Evolutionary conservation across 2,888 invertebrate species (phyloP).

Genomic region (Pelosia muscerda): DNA sequence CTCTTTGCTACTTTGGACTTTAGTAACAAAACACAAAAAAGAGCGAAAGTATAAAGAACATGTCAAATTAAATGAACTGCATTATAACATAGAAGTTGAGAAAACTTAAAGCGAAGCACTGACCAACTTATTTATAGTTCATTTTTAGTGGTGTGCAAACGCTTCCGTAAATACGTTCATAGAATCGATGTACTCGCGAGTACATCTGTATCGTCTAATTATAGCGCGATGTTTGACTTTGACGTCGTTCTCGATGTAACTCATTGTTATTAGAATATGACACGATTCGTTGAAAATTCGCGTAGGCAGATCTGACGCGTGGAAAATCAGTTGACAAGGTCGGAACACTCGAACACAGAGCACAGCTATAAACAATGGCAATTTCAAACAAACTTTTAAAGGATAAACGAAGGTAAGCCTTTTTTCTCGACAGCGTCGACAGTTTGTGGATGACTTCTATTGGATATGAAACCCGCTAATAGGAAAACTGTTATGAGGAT

Average conservation of each 20-base stretch:
- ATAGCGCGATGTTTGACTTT: constrained; percentile 54
- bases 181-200: constrained; percentile 43
- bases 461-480: not conserved
- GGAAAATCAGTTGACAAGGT: constrained; percentile 62
- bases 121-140: constrained; percentile 46
- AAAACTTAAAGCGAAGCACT: constrained; percentile 41
- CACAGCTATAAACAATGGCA: constrained; percentile 32
- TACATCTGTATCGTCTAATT: constrained; percentile 55
- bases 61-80: constrained; percentile 26
- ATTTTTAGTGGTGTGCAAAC: constrained; percentile 48
- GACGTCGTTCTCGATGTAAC: constrained; percentile 53
- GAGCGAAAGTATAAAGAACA: no score
- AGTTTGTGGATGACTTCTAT: not conserved
- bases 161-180: constrained; percentile 52
- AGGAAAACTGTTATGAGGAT: constrained; percentile 8
- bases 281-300: constrained; percentile 60
- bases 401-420: constrained; percentile 34
- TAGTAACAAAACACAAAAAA: not conserved
- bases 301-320: constrained; percentile 59
- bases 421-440: constrained; percentile 1
- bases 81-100: constrained; percentile 33
- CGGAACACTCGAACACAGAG: constrained; percentile 45
- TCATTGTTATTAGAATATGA: constrained; percentile 60
- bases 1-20: not conserved
- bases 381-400: constrained; percentile 28